Evolutionary conservation across 2,888 invertebrate genomes (phyloP), one percentile per base, ranked within the genome.

Genomic region (Pantelozetes paolii): DNA sequence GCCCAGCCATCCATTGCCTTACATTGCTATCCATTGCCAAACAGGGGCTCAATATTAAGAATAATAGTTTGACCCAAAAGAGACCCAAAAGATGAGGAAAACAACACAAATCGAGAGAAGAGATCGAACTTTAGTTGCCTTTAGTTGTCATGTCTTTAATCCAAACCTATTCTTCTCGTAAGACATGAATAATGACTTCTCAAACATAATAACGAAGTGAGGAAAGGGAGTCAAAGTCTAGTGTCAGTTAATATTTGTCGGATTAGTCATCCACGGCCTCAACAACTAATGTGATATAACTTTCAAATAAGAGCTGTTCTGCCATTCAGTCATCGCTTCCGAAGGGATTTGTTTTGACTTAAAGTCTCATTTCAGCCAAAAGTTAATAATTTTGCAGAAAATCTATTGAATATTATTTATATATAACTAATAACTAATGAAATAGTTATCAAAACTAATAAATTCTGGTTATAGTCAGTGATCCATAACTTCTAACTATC

Each of bases 241-340:
- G 62, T 62, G 62, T 62, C n/a, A 36, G 62, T 62, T 62, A 62
- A 62, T 62, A 62, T 62, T 18, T 59, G 20, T 59, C 15, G 28
- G 59, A 59, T 59, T 59, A 59, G 59, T 15, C 20, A 28, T 28
- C 18, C 15, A 59, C 59, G 23, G 5, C 48, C 20, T 48, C 20
- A 2, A 48, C n/a, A 48, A 48, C 48, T n/a, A n/a, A n/a, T n/a
- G n/a, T n/a, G n/a, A n/a, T n/a, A n/a, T n/a, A 48, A 48, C 6
- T n/a, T 48, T n/a, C n/a, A 9, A n/a, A 48, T 48, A 9, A 48
- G 20, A 48, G n/a, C n/a, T n/a, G 48, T 48, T 48, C n/a, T 20
- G 48, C n/a, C 48, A 48, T n/a, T 48, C 5, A 5, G 48, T 11
- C 48, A 20, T n/a, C n/a, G n/a, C n/a, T n/a, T n/a, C n/a, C n/a